Percentiles rank a stretch among this genome's conserved stretches.
Evolutionary conservation across 2,888 invertebrate species (phyloP).

Genomic region (Apamea crenata): DNA sequence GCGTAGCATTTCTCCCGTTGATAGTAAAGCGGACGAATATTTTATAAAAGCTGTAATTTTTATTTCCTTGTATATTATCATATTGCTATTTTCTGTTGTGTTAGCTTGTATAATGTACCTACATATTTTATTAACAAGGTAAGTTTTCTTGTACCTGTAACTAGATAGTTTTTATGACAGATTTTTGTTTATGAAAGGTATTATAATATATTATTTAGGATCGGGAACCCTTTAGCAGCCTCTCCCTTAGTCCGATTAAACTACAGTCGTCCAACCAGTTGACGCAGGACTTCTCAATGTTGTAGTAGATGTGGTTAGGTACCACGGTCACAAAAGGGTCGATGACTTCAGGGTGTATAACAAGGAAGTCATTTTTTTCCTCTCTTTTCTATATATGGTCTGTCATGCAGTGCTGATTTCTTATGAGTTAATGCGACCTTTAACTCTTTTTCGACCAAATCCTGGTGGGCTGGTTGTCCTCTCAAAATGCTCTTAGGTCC

Average conservation of each 20-base stretch:
- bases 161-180: not conserved
- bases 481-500: rapidly evolving
- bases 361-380: conserved; percentile 82
- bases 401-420: conserved; percentile 73
- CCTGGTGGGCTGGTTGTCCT: not conserved
- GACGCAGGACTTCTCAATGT: conserved; percentile 81
- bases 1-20: not conserved
- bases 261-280: conserved; percentile 86
- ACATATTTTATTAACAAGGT: not conserved
- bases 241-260: conserved; percentile 75
- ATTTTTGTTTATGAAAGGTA: not conserved
- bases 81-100: not conserved
- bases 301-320: conserved; percentile 82
- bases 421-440: conserved; percentile 64
- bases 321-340: conserved; percentile 81
- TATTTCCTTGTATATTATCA: not conserved
- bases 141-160: not conserved
- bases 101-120: not conserved
- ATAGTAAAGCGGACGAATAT: not conserved
- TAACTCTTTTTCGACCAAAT: conserved; percentile 73
- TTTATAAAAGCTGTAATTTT: not conserved
- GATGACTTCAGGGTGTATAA: conserved; percentile 67
- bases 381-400: conserved; percentile 74
- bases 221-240: conserved; percentile 72
- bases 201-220: conserved; percentile 65